Conservation (phyloP, 2,797 vertebrate genomes). For the Anguilla megastoma region DNA sequence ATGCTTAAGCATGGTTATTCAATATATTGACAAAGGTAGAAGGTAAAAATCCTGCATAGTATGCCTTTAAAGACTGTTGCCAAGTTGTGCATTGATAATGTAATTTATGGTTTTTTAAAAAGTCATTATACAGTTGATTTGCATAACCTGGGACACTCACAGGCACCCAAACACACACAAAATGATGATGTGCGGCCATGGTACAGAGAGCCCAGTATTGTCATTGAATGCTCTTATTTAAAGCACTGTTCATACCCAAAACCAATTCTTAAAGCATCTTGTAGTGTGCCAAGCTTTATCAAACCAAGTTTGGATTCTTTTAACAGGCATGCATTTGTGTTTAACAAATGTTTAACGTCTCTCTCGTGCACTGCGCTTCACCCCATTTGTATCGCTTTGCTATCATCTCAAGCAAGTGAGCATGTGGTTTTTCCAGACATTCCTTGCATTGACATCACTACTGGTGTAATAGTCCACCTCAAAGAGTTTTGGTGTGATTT, state of each 20-base stretch:
- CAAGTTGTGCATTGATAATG: neutral
- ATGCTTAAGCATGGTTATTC: too few species aligned
- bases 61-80: neutral
- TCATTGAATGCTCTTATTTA: neutral
- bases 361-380: neutral
- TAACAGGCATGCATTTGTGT: neutral
- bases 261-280: neutral
- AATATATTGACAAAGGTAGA: too few species aligned
- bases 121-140: neutral
- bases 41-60: too few species aligned
- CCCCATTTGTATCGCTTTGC: neutral
- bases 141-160: neutral
- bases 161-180: neutral
- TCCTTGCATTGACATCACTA: neutral
- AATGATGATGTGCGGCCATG: neutral
- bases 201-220: neutral
- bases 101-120: neutral
- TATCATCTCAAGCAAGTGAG: neutral
- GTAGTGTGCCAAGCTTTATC: neutral
- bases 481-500: neutral
- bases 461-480: too few species aligned
- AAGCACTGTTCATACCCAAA: neutral
- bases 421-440: neutral
- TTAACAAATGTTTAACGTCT: neutral
- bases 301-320: neutral